Base-by-base conservation (phyloP, 92 coral and sea anemone species). In the Pocillopora grandis region DNA sequence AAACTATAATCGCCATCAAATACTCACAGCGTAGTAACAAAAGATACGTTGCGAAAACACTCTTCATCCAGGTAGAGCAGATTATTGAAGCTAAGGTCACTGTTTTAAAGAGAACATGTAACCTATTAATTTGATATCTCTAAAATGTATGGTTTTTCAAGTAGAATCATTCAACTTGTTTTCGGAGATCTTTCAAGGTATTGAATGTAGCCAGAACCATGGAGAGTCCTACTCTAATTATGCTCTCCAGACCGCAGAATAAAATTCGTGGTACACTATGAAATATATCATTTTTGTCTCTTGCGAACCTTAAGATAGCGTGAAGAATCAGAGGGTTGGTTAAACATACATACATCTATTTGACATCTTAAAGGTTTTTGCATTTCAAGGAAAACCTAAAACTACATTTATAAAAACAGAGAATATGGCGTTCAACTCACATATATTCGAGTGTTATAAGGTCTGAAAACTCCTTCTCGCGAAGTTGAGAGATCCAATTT, bases 401-500 rank as follows among this genome's bases (percentile, higher is more conserved):
- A 20, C 15, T 5, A 17, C 19, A 16, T 64, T 19, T 64, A 64
- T 5, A 18, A 21, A 64, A 18, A 19, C 52, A 42, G 8, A 3
- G 8, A 42, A 42, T 42, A 42, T 42, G 8, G 8, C 4, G 52
- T 17, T 37, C 5, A 27, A 75, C 79, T 75, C 20, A 75, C 79
- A 75, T 75, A 57, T 75, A 75, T 19, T 75, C 63, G 10, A 75
- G 37, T 15, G 18, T 55, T 0, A 5, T 5, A 9, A 75, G 65
- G 42, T 56, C 55, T 16, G 48, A 19, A 37, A 70, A 70, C 10
- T 14, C 74, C 56, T 36, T 37, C 20, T 70, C 74, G 1, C 36
- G 37, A 7, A 75, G n/a, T 20, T 75, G 79, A 10, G 79, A 52
- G 9, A 75, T 75, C 63, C 79, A 35, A 62, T 75, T 75, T 33